These are phyloP conservation scores for Heliconius aoede DNA, from an alignment of 2,888 invertebrate species.

Conservation along the genomic window DNA sequence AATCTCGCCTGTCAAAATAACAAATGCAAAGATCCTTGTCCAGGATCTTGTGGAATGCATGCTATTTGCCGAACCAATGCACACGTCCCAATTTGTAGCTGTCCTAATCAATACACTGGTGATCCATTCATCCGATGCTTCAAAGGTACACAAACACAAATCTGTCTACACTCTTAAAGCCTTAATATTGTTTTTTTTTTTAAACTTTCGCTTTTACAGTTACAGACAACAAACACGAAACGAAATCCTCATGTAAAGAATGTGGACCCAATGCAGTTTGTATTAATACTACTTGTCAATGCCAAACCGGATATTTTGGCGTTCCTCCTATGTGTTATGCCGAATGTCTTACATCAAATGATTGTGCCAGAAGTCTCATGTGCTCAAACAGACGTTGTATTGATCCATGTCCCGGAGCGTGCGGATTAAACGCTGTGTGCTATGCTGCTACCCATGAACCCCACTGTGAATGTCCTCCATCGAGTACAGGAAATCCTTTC, in stretches of 20 bases:
- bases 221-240: constrained; percentile 62
- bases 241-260: constrained; percentile 85
- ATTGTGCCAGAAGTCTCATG: constrained; percentile 87
- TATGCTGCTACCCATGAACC: constrained; percentile 88
- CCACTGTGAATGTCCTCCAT: constrained; percentile 86
- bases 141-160: constrained; percentile 73
- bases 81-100: constrained; percentile 91
- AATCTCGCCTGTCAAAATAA: constrained; percentile 86
- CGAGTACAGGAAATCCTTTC: constrained; percentile 90
- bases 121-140: constrained; percentile 89
- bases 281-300: constrained; percentile 87
- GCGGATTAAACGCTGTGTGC: constrained; percentile 89
- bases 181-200: background rate
- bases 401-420: constrained; percentile 90
- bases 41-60: constrained; percentile 89
- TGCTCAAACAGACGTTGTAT: constrained; percentile 88
- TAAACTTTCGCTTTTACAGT: constrained; percentile 55
- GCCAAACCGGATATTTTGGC: constrained; percentile 86
- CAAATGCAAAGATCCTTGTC: constrained; percentile 88
- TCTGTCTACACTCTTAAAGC: background rate
- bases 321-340: constrained; percentile 89
- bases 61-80: constrained; percentile 88
- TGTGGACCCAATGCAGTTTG: constrained; percentile 92
- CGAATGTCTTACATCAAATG: constrained; percentile 88
- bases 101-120: constrained; percentile 86